Percentiles rank a stretch among this genome's conserved stretches.
Evolutionary conservation across 2,888 invertebrate genomes (phyloP).

Genomic region (Volucella bombylans): DNA sequence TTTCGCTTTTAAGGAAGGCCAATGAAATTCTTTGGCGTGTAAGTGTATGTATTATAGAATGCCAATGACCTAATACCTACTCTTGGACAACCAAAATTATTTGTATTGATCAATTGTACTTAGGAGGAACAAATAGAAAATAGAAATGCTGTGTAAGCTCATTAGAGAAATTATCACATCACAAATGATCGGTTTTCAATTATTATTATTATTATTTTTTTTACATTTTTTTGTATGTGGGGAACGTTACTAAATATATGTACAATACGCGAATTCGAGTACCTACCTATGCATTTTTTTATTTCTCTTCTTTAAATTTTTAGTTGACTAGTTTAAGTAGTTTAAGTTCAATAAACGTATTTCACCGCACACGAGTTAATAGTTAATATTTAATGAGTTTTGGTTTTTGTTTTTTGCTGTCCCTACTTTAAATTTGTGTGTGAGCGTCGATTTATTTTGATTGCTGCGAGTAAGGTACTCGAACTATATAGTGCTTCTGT

Average conservation of each 20-base stretch:
- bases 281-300: not conserved
- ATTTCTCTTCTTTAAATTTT: slow-evolving; percentile 16
- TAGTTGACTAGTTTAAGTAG: slow-evolving; percentile 50
- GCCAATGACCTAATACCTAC: slow-evolving; percentile 53
- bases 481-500: slow-evolving; percentile 5
- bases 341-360: slow-evolving; percentile 62
- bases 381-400: slow-evolving; percentile 58
- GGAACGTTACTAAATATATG: slow-evolving; percentile 21
- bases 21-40: slow-evolving; percentile 24
- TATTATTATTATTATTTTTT: slow-evolving; percentile 32
- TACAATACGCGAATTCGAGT: slow-evolving; percentile 5
- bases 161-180: slow-evolving; percentile 44
- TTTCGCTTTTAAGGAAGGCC: slow-evolving; percentile 15
- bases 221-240: not conserved
- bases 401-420: slow-evolving; percentile 14
- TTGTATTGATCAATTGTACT: slow-evolving; percentile 46
- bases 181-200: slow-evolving; percentile 59
- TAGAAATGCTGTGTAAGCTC: slow-evolving; percentile 34
- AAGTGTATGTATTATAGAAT: slow-evolving; percentile 18
- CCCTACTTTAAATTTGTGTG: not conserved
- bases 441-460: not conserved
- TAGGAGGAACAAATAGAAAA: not conserved
- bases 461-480: not conserved
- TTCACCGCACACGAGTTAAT: slow-evolving; percentile 41
- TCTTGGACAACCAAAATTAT: slow-evolving; percentile 22